Percentiles rank a stretch among this genome's conserved stretches.
These are phyloP conservation scores for Drosophila bocki DNA, from an alignment of 1,140 invertebrate genomes.

Conservation along the genomic window DNA sequence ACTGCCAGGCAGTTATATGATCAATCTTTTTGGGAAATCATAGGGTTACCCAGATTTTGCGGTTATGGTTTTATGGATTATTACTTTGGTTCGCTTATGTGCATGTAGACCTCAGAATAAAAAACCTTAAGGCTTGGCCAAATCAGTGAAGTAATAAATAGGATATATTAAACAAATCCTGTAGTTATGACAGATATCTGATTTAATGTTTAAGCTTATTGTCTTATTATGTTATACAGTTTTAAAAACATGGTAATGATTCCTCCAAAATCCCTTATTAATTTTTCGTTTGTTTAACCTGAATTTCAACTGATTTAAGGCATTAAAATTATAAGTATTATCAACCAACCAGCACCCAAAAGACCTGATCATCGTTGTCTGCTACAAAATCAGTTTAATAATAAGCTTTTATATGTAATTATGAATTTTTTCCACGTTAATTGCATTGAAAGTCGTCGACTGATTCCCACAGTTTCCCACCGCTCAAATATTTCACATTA, in stretches of 20 bases:
- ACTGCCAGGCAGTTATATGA: conserved; percentile 18
- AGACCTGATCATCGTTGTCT: conserved; percentile 38
- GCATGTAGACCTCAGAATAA: neutral
- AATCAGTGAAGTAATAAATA: neutral
- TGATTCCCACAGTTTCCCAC: conserved; percentile 36
- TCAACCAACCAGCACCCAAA: neutral
- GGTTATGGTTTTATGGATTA: conserved; percentile 5
- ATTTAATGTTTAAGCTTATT: neutral
- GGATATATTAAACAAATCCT: neutral
- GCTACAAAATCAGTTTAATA: conserved; percentile 62
- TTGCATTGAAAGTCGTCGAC: conserved; percentile 71
- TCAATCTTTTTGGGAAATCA: conserved; percentile 23
- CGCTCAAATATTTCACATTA: conserved; percentile 20
- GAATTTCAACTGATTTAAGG: neutral
- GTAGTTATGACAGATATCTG: neutral
- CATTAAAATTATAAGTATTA: neutral
- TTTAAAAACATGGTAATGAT: conserved; percentile 7
- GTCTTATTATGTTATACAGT: neutral
- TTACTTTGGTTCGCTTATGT: neutral
- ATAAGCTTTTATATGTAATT: conserved; percentile 72
- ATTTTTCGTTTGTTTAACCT: neutral
- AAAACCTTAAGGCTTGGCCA: neutral
- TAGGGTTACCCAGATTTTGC: neutral
- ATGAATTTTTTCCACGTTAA: conserved; percentile 74
- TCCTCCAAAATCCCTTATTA: neutral